Percentiles rank a stretch among this genome's conserved stretches.
These are phyloP conservation scores for Malurus cyaneus DNA, from an alignment of 2,113 vertebrate genomes.

Conservation along the genomic window DNA sequence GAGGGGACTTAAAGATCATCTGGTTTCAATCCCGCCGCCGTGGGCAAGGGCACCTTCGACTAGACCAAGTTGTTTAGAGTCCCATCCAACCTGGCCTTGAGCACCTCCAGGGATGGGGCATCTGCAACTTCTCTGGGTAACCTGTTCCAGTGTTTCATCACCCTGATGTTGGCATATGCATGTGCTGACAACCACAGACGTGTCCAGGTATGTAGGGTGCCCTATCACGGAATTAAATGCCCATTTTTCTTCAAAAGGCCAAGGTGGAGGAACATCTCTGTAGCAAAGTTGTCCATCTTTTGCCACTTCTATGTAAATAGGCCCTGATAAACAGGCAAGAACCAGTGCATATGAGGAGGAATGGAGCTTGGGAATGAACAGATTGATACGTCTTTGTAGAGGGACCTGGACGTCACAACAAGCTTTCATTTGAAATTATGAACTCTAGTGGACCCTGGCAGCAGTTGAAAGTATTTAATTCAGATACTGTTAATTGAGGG, in stretches of 20 bases:
- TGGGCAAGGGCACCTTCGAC: background rate
- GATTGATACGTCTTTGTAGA: background rate
- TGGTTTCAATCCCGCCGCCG: background rate
- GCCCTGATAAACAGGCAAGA: background rate
- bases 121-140: background rate
- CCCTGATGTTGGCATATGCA: fast-evolving
- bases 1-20: background rate
- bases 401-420: background rate
- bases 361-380: background rate
- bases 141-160: background rate
- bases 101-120: background rate
- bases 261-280: background rate
- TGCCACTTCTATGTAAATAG: background rate
- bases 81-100: background rate
- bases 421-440: background rate
- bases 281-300: background rate
- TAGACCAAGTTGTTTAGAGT: background rate
- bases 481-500: background rate
- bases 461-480: background rate
- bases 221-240: background rate
- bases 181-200: fast-evolving
- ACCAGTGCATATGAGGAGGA: fast-evolving
- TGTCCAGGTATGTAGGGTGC: fast-evolving
- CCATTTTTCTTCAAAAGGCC: background rate
- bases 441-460: background rate